phyloP scores from a whole-genome alignment of 2,113 vertebrate species.

The Sorex araneus region DNA sequence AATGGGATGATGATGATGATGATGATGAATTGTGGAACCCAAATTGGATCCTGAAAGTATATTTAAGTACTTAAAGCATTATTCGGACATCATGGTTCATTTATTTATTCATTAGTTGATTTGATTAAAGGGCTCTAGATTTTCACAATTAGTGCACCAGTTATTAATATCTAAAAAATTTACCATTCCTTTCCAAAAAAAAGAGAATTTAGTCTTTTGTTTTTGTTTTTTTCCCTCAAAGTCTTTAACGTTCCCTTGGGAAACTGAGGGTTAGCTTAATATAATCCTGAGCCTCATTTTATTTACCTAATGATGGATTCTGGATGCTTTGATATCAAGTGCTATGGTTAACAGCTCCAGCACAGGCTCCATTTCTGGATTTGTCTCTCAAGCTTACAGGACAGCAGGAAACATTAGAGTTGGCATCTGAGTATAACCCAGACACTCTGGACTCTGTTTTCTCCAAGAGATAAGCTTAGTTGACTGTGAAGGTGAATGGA shows the following conservation, averaged over 20 bases:
- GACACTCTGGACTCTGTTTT: constrained; percentile 48
- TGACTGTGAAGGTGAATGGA: constrained; percentile 63
- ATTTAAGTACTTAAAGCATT: constrained; percentile 12
- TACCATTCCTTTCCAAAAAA: not conserved
- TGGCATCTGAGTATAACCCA: constrained; percentile 52
- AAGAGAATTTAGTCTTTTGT: not conserved
- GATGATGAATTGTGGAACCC: not conserved
- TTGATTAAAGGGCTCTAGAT: not conserved
- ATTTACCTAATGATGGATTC: not conserved
- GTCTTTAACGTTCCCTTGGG: not conserved
- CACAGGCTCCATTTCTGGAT: constrained; percentile 7
- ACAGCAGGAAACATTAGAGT: constrained; percentile 68
- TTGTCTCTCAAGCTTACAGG: constrained; percentile 59
- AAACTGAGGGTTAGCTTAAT: not conserved
- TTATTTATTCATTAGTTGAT: not conserved
- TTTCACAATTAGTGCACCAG: not conserved
- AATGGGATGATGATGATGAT: no score
- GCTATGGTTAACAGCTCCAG: not conserved
- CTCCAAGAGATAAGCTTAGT: constrained; percentile 70
- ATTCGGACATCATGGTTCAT: not conserved
- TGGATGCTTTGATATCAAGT: not conserved
- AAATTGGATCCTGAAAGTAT: not conserved
- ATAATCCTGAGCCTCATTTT: not conserved
- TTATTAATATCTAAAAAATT: not conserved
- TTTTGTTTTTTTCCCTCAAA: not conserved